Conservation (phyloP, 2,797 vertebrate species). For the Eupleurogrammus muticus region DNA sequence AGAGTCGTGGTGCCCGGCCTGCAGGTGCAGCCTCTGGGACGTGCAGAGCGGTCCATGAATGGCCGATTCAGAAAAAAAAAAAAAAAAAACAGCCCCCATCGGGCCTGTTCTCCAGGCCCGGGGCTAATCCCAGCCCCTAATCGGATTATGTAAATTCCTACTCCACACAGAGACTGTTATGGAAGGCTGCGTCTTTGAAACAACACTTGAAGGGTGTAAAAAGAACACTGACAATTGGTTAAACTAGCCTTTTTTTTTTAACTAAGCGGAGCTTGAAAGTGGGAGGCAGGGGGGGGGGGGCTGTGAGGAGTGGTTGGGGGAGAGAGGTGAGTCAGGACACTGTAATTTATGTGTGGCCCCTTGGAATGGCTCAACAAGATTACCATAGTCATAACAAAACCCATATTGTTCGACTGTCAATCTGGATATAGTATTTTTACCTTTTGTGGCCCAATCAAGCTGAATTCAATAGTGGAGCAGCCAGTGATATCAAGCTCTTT, state of each 20-base stretch:
- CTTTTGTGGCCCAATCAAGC: conserved; percentile 79
- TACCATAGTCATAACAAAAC: conserved; percentile 86
- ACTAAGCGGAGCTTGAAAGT: conserved; percentile 75
- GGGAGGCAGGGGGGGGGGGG: conserved; percentile 53
- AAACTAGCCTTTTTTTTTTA: conserved; percentile 80
- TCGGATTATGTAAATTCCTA: conserved; percentile 99
- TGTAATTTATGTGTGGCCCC: conserved; percentile 83
- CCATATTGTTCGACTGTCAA: conserved; percentile 82
- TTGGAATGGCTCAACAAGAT: conserved; percentile 84
- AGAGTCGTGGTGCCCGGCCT: conserved; percentile 66
- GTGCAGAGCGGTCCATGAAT: conserved; percentile 91
- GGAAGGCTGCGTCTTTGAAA: conserved; percentile 86
- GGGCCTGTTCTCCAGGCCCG: conserved; percentile 88
- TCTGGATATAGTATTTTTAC: conserved; percentile 82
- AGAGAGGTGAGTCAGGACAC: conserved; percentile 65
- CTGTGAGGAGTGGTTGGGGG: conserved; percentile 46
- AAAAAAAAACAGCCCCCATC: conserved; percentile 85
- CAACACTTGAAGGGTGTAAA: conserved; percentile 88
- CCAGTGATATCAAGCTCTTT: conserved; percentile 72
- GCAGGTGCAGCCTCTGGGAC: conserved; percentile 93
- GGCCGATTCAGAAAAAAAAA: conserved; percentile 85
- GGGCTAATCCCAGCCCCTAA: conserved; percentile 92
- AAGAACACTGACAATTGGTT: conserved; percentile 84
- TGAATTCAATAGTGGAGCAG: conserved; percentile 60
- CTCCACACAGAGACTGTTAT: conserved; percentile 88